These are phyloP conservation scores for Phoeniculus purpureus DNA, from an alignment of 2,797 vertebrate species.

Conservation along the genomic window DNA sequence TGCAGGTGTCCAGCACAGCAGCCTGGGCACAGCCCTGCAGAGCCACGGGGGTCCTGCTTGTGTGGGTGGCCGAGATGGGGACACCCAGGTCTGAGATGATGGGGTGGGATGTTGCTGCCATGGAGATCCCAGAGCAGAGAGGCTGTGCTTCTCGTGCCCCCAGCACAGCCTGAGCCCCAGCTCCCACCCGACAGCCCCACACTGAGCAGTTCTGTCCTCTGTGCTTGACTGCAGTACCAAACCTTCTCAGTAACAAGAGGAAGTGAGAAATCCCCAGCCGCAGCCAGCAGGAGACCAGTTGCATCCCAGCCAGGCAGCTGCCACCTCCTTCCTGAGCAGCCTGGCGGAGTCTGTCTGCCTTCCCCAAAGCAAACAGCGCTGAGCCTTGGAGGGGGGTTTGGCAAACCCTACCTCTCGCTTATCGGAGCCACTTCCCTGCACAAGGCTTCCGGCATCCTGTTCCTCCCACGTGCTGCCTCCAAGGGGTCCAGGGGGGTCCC, in stretches of 20 bases:
- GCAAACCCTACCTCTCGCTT: neutral
- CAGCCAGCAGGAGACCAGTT: rapidly evolving
- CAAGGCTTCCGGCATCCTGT: neutral
- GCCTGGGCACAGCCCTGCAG: neutral
- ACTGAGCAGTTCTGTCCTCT: neutral
- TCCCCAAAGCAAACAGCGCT: neutral
- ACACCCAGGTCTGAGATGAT: neutral
- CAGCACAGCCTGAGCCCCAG: neutral
- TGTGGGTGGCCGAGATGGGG: neutral
- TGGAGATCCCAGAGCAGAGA: rapidly evolving
- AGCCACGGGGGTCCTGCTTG: neutral
- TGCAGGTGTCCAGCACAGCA: rapidly evolving
- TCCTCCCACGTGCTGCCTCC: neutral
- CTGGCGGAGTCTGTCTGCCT: neutral
- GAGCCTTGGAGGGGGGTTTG: neutral
- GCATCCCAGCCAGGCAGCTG: neutral
- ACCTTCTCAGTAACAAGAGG: constrained; percentile 7
- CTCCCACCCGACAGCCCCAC: neutral
- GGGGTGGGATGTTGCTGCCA: neutral
- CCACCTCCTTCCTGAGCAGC: neutral
- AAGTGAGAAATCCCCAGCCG: neutral
- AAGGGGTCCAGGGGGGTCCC: neutral
- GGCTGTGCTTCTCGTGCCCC: neutral
- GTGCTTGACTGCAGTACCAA: rapidly evolving
- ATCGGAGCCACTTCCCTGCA: constrained; percentile 20